phyloP scores from a whole-genome alignment of 2,888 invertebrate species.

The Hecatera dysodea region DNA sequence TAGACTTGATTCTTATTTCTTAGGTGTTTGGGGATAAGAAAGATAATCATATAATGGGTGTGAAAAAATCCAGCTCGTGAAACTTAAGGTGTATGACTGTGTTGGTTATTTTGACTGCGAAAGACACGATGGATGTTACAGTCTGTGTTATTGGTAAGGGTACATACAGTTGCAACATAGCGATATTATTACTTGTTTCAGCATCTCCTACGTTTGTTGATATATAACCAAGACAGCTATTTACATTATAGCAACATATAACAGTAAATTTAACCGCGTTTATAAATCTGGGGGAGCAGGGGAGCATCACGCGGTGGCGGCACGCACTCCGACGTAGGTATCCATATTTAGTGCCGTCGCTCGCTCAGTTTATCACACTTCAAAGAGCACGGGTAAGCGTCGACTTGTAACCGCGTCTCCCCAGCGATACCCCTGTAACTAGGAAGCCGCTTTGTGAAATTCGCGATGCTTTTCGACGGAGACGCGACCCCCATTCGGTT shows the following conservation, averaged over 20 bases:
- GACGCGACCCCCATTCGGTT: conserved; percentile 85
- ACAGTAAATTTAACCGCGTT: conserved; percentile 75
- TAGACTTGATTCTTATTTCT: background rate
- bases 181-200: background rate
- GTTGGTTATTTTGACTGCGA: background rate
- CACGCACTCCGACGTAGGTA: conserved; percentile 79
- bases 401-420: conserved; percentile 84
- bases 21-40: too few relatives aligned
- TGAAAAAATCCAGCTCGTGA: background rate
- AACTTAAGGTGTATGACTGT: background rate
- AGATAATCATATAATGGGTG: background rate
- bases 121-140: background rate
- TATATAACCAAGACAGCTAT: conserved; percentile 56
- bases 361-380: conserved; percentile 88
- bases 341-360: conserved; percentile 82
- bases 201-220: conserved; percentile 26
- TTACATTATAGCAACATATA: conserved; percentile 63
- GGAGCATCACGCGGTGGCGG: conserved; percentile 74
- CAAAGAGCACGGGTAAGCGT: conserved; percentile 86
- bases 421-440: conserved; percentile 81
- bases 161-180: background rate
- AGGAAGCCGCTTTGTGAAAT: conserved; percentile 88
- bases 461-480: conserved; percentile 86
- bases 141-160: background rate
- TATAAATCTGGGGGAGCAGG: conserved; percentile 76